Percentiles rank a stretch among this genome's conserved stretches.
phyloP scores from a whole-genome alignment of 2,888 invertebrate genomes.

The Hemistola chrysoprasaria region DNA sequence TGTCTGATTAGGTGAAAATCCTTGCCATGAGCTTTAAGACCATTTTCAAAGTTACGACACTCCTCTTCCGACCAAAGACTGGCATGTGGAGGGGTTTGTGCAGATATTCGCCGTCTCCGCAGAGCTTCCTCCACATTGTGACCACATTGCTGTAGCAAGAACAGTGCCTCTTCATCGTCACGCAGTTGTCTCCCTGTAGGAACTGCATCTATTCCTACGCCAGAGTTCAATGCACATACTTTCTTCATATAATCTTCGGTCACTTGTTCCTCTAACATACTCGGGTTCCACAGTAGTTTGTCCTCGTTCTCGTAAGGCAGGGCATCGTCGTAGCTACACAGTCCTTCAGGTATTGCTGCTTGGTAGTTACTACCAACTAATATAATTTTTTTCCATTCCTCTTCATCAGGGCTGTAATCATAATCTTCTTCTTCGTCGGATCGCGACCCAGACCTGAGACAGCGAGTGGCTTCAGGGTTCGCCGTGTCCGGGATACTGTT shows the following conservation, averaged over 20 bases:
- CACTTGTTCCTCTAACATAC: conserved; percentile 85
- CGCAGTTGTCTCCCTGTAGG: conserved; percentile 89
- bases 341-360: conserved; percentile 95
- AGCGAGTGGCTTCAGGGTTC: conserved; percentile 69
- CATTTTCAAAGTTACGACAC: conserved; percentile 97
- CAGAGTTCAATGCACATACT: conserved; percentile 75
- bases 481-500: conserved; percentile 35
- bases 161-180: conserved; percentile 95
- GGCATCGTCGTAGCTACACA: conserved; percentile 96
- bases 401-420: conserved; percentile 92
- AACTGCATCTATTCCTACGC: conserved; percentile 76
- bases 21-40: conserved; percentile 96
- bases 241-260: conserved; percentile 91
- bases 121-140: conserved; percentile 97
- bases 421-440: conserved; percentile 93
- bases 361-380: conserved; percentile 98
- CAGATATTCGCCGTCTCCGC: conserved; percentile 88
- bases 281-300: conserved; percentile 96
- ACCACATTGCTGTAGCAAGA: conserved; percentile 94
- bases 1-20: conserved; percentile 97
- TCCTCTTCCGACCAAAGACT: conserved; percentile 98
- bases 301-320: conserved; percentile 97
- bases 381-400: conserved; percentile 96
- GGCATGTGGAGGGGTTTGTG: conserved; percentile 86
- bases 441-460: conserved; percentile 84